Base-by-base conservation (phyloP, 2,888 invertebrate species). In the Tetragonula carbonaria region DNA sequence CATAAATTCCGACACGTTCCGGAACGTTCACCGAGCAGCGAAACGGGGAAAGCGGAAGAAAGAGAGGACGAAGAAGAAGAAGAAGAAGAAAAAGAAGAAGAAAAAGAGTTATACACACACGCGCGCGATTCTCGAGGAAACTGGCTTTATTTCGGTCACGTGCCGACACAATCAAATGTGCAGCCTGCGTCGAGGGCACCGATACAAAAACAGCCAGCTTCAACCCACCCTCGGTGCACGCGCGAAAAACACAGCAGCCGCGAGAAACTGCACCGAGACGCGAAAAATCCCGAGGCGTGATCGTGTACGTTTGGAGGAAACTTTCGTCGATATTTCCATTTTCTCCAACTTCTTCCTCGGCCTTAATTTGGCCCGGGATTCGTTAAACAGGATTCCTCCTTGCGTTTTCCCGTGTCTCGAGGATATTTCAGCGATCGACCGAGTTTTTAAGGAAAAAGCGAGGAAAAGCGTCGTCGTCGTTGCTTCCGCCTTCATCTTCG, bases 101-200 rank as follows among this genome's bases (percentile, higher is more conserved):
- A 45, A 8, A 8, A 45, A 8, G 45, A 65, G 45, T 50, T 23
- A 70, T 62, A 78, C 76, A 70, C 67, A 71, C 71, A 75, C 71
- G 71, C 80, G 16, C 28, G 50, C 67, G 78, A 66, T 65, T 68
- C 82, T 68, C 62, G 67, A 28, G 62, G 11, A 33, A 45, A 73
- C 79, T 55, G 50, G 70, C 59, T 89, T 88, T 88, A 90, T 90
- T 91, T 90, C 88, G 67, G 75, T 90, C 90, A 90, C 90, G 90
- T 90, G 71, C 45, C 75, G 85, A 77, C 73, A 85, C 91, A 84
- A 90, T 90, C 88, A 85, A 90, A 90, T 74, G 86, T 72, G 74
- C 78, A 79, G 86, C 71, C 66, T 80, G 85, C 85, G 86, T 85
- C 82, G 81, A 76, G 73, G 68, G 67, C 67, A 28, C 57, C 85